Conservation (phyloP, 2,113 vertebrate species). For the Maccullochella peelii region DNA sequence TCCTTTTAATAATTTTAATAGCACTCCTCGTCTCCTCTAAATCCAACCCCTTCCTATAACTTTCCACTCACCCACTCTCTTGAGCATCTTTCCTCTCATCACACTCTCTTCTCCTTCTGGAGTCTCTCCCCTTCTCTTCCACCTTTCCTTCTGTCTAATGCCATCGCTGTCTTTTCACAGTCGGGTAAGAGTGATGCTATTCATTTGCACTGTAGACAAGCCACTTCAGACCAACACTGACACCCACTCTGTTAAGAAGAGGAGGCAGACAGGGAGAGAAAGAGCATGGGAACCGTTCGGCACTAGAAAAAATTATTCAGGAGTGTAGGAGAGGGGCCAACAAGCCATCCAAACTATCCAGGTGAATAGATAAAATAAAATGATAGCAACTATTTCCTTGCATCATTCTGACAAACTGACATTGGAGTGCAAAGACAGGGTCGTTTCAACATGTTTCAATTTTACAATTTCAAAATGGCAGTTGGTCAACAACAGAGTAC, state of each 20-base stretch:
- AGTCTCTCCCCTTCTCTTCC: constrained; percentile 27
- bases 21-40: constrained; percentile 47
- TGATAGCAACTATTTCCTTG: background rate
- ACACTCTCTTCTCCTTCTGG: constrained; percentile 23
- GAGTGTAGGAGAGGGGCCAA: constrained; percentile 7
- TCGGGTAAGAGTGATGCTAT: constrained; percentile 36
- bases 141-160: constrained; percentile 20
- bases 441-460: background rate
- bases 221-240: constrained; percentile 68
- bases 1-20: constrained; percentile 74
- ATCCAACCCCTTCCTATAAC: constrained; percentile 49
- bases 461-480: constrained; percentile 10
- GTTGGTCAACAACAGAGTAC: too few relatives aligned
- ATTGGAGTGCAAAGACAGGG: background rate
- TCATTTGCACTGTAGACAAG: constrained; percentile 54
- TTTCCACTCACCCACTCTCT: constrained; percentile 46
- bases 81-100: constrained; percentile 51
- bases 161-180: constrained; percentile 44
- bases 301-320: background rate
- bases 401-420: background rate
- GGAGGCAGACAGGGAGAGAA: constrained; percentile 31
- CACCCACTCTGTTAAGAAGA: constrained; percentile 47
- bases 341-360: constrained; percentile 8
- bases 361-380: constrained; percentile 2
- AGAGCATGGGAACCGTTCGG: constrained; percentile 70